Evolutionary conservation across 2,888 invertebrate genomes (phyloP).

Genomic region (Mythimna pallens): DNA sequence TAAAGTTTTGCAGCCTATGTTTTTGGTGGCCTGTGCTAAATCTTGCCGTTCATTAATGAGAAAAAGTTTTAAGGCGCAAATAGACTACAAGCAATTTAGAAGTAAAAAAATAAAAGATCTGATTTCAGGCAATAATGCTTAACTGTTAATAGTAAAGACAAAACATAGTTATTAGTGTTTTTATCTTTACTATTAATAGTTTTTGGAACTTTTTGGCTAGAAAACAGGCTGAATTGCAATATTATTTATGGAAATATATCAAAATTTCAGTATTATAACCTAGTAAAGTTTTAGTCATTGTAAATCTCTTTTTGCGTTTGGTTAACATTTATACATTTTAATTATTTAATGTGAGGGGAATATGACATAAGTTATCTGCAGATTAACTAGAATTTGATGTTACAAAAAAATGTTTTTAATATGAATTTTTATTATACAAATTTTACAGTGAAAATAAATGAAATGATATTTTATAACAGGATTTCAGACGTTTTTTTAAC

Average conservation of each 20-base stretch:
- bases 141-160: too few species aligned
- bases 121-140: too few species aligned
- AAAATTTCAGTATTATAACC: conserved; percentile 72
- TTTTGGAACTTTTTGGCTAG: not conserved
- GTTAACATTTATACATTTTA: conserved; percentile 60
- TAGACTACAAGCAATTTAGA: too few species aligned
- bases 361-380: conserved; percentile 61
- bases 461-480: conserved; percentile 55
- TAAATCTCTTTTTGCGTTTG: conserved; percentile 69
- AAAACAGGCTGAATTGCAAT: conserved; percentile 30
- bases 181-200: too few species aligned
- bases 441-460: conserved; percentile 57
- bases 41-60: conserved; percentile 24
- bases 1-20: conserved; percentile 77
- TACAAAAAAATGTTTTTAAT: conserved; percentile 47
- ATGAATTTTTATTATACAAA: conserved; percentile 53
- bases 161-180: too few species aligned
- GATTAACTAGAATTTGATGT: conserved; percentile 28
- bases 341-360: conserved; percentile 55
- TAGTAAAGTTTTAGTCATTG: conserved; percentile 85
- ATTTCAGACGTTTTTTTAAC: conserved; percentile 46
- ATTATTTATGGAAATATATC: conserved; percentile 47
- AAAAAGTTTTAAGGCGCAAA: not conserved
- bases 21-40: conserved; percentile 26
- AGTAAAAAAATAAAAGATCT: not conserved